Evolutionary conservation across 1,140 invertebrate genomes (phyloP).

Genomic region (Ephestia elutella): DNA sequence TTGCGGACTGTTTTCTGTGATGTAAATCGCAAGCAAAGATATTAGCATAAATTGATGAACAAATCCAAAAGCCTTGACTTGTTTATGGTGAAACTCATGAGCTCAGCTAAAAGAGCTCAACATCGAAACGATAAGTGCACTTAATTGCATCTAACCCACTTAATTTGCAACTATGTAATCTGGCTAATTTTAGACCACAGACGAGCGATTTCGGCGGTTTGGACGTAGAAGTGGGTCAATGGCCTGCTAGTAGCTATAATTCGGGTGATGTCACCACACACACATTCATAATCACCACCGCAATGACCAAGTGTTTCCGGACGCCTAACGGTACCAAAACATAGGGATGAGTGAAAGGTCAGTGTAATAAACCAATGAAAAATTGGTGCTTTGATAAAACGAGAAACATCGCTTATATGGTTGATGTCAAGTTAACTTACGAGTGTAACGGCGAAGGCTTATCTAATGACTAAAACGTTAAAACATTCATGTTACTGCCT

Average conservation of each 20-base stretch:
- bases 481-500: not conserved
- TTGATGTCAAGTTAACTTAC: not conserved
- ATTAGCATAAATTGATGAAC: not conserved
- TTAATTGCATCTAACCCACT: constrained; percentile 9
- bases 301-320: constrained; percentile 33
- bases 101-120: not conserved
- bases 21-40: not conserved
- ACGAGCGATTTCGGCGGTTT: constrained; percentile 10
- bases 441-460: too few relatives aligned
- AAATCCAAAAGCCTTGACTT: not conserved
- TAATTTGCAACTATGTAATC: constrained; percentile 18
- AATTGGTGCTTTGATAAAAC: not conserved
- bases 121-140: constrained; percentile 3
- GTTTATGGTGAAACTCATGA: constrained; percentile 1
- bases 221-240: constrained; percentile 34
- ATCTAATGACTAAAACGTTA: not conserved
- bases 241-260: constrained; percentile 42
- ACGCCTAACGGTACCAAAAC: constrained; percentile 28
- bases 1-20: not conserved
- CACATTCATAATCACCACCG: constrained; percentile 20
- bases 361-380: not conserved
- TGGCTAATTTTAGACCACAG: constrained; percentile 17
- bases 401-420: not conserved
- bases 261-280: constrained; percentile 29
- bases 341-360: constrained; percentile 8